Base-by-base conservation (phyloP, 2,797 vertebrate genomes). In the Huso huso region DNA sequence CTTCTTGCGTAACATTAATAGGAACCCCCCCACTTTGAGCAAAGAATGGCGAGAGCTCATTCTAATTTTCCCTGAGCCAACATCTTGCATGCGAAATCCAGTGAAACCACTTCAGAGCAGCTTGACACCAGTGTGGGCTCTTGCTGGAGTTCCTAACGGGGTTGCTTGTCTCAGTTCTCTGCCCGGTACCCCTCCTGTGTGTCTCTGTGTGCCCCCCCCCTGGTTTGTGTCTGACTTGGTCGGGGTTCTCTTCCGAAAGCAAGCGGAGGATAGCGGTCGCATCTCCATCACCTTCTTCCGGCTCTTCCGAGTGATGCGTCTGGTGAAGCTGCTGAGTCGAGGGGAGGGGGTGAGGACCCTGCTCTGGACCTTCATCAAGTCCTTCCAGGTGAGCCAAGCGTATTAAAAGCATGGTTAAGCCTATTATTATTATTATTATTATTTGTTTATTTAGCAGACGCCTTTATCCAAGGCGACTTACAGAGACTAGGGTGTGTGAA, bases 291-390 rank as follows among this genome's bases (percentile, higher is more conserved):
- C 96, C 1, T 99, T 99, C 79, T 99, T 99, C 84, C 89, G 97
- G 62, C 92, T 99, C 48, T 99, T 99, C 87, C 96, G 96, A 65
- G 95, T 99, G 65, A 86, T 99, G 91, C 91, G 97, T 74, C 81
- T 99, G 72, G 94, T 99, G 71, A 99, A 98, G 79, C 84, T 99
- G 77, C 83, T 99, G 78, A 99, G 95, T 81, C 88, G 96, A 1
- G 96, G 94, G 0, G 97, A 99, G 76, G 97, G 97, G 1, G 95
- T 99, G 72, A 89, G 96, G 60, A 99, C 96, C 62, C 87, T 99
- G 53, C 89, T 99, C 61, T 99, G 97, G 97, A 99, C 97, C 0
- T 99, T 99, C 81, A 98, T 99, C 83, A 99, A 99, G 79, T 97
- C 97, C 69, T 99, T 99, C 82, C 97, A 96, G 95, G 97, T 98